Percentiles rank a stretch among this genome's conserved stretches.
phyloP scores from a whole-genome alignment of 1,140 invertebrate genomes.

The Leguminivora glycinivorella region DNA sequence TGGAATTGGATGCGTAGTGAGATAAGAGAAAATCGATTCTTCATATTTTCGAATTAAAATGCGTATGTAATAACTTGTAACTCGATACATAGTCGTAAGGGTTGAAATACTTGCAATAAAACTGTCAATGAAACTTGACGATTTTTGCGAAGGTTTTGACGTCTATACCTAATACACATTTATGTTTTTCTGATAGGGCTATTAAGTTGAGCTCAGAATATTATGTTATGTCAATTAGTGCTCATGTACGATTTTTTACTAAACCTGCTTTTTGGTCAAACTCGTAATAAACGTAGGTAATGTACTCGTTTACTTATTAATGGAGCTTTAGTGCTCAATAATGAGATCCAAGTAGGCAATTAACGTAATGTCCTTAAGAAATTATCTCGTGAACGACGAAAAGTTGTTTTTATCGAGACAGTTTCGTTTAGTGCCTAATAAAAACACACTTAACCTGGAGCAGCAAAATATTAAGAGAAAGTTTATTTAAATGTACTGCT shows the following conservation, averaged over 20 bases:
- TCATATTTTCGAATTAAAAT: background rate
- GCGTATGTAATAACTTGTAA: no score
- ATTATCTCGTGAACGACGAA: slow-evolving; percentile 5
- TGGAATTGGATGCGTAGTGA: background rate
- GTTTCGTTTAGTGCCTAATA: slow-evolving; percentile 11
- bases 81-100: no score
- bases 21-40: background rate
- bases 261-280: background rate
- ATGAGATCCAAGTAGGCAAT: background rate
- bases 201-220: no score
- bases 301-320: background rate
- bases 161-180: no score
- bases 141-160: no score
- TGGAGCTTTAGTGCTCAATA: background rate
- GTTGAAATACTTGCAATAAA: no score
- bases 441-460: slow-evolving; percentile 12
- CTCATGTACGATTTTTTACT: no score
- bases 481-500: slow-evolving; percentile 20
- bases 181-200: no score
- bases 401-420: slow-evolving; percentile 8
- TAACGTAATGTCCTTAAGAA: background rate
- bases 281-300: background rate
- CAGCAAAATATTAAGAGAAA: slow-evolving; percentile 22
- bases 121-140: no score
- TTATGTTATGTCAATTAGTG: no score